A percentile compares a stretch with the other conserved stretches of the same genome.
Evolutionary conservation across 2,888 invertebrate species (phyloP).

Genomic region (Myathropa florea): DNA sequence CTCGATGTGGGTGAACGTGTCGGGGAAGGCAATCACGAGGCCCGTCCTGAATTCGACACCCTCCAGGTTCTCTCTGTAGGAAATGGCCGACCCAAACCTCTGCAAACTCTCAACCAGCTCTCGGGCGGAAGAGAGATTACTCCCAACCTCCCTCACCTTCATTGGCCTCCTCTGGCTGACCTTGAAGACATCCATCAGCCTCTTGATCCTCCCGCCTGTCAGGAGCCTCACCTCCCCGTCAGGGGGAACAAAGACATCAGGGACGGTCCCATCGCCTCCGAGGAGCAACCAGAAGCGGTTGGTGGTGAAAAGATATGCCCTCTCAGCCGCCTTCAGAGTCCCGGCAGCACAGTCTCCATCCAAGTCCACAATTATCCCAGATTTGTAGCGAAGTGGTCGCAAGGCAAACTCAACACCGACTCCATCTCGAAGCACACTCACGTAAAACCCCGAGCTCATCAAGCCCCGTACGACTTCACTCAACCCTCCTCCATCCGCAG

Average conservation of each 20-base stretch:
- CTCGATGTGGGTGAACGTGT: slow-evolving; percentile 78
- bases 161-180: slow-evolving; percentile 74
- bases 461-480: slow-evolving; percentile 36
- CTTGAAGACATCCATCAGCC: slow-evolving; percentile 77
- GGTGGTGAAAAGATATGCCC: slow-evolving; percentile 77
- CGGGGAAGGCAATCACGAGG: slow-evolving; percentile 79
- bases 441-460: slow-evolving; percentile 40
- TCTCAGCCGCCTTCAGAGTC: slow-evolving; percentile 75
- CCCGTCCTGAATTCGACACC: slow-evolving; percentile 78
- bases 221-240: slow-evolving; percentile 76
- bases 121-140: slow-evolving; percentile 45
- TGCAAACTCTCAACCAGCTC: slow-evolving; percentile 73
- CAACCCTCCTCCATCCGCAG: slow-evolving; percentile 69
- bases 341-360: slow-evolving; percentile 74
- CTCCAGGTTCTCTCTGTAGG: slow-evolving; percentile 77
- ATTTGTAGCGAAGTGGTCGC: slow-evolving; percentile 73
- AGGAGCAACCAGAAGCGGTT: slow-evolving; percentile 78
- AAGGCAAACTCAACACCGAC: slow-evolving; percentile 64
- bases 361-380: slow-evolving; percentile 76
- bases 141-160: slow-evolving; percentile 71
- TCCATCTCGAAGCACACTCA: slow-evolving; percentile 57
- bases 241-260: slow-evolving; percentile 77
- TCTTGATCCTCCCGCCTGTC: neutral
- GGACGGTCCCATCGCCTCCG: slow-evolving; percentile 16
- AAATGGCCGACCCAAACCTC: slow-evolving; percentile 75